phyloP scores from a whole-genome alignment of 2,113 vertebrate species.

The Lophotis ruficrista region DNA sequence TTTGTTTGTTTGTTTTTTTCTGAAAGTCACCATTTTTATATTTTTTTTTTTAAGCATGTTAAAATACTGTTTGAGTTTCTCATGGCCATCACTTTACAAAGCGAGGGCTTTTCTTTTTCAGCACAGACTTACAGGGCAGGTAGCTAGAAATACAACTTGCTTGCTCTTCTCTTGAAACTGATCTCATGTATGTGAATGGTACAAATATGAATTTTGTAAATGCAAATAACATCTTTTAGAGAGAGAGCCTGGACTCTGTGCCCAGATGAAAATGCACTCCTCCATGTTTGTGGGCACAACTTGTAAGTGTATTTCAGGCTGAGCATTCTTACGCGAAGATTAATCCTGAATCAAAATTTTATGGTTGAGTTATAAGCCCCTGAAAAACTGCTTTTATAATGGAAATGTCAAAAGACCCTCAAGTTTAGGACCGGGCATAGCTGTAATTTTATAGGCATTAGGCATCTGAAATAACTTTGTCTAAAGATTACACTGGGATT shows the following conservation, averaged over 20 bases:
- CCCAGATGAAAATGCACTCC: background rate
- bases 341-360: constrained; percentile 58
- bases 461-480: constrained; percentile 73
- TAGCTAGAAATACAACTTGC: background rate
- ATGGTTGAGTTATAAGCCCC: constrained; percentile 48
- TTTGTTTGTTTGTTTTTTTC: too few relatives aligned
- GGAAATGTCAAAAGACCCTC: constrained; percentile 62
- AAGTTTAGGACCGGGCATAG: constrained; percentile 68
- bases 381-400: constrained; percentile 65
- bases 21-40: background rate
- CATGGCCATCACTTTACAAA: background rate
- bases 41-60: background rate
- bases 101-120: background rate
- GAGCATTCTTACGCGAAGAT: constrained; percentile 27
- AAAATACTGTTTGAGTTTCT: background rate
- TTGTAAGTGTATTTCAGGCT: constrained; percentile 6
- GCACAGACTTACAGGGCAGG: background rate
- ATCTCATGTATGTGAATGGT: background rate
- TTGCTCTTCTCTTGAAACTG: background rate
- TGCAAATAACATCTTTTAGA: background rate
- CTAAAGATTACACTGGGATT: constrained; percentile 74
- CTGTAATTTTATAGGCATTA: constrained; percentile 75
- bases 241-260: background rate
- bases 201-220: background rate
- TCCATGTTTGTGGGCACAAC: background rate